These are phyloP conservation scores for Parotocinclus haroldoi DNA, from an alignment of 2,797 vertebrate species.

Conservation along the genomic window DNA sequence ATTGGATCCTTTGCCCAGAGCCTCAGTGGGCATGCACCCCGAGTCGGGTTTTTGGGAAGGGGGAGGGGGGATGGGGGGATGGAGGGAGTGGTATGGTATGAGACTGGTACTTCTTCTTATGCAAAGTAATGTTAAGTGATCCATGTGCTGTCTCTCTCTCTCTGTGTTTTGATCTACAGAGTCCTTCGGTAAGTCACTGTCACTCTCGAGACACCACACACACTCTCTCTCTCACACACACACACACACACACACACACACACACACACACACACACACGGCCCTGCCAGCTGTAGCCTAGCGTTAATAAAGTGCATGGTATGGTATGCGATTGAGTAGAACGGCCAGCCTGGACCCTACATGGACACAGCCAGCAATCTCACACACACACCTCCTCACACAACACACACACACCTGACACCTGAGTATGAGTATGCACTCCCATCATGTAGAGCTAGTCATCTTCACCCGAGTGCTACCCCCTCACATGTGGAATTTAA, in stretches of 20 bases:
- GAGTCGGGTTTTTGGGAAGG: no score
- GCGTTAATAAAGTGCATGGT: conserved; percentile 94
- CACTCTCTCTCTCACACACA: conserved; percentile 86
- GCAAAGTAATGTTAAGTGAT: conserved; percentile 83
- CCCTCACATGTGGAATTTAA: conserved; percentile 54
- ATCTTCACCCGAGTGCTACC: conserved; percentile 39
- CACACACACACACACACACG: conserved; percentile 82
- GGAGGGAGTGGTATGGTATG: no score
- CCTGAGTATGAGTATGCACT: conserved; percentile 16
- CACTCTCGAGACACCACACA: conserved; percentile 83
- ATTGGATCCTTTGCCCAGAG: no score
- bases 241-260: conserved; percentile 73
- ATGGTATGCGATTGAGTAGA: conserved; percentile 65
- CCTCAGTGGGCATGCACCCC: no score
- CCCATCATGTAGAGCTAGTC: conserved; percentile 26
- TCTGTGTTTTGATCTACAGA: conserved; percentile 98
- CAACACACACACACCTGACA: conserved; percentile 50
- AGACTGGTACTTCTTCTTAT: conserved; percentile 21
- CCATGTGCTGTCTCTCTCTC: conserved; percentile 99
- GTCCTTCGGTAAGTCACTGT: conserved; percentile 99
- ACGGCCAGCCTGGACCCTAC: conserved; percentile 22
- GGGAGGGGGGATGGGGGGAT: no score
- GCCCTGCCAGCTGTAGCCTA: conserved; percentile 54
- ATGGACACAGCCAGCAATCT: conserved; percentile 63
- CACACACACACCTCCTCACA: conserved; percentile 54